Evolutionary conservation across 2,888 invertebrate genomes (phyloP), one percentile per base, ranked within the genome.

Genomic region (Callosobruchus maculatus): DNA sequence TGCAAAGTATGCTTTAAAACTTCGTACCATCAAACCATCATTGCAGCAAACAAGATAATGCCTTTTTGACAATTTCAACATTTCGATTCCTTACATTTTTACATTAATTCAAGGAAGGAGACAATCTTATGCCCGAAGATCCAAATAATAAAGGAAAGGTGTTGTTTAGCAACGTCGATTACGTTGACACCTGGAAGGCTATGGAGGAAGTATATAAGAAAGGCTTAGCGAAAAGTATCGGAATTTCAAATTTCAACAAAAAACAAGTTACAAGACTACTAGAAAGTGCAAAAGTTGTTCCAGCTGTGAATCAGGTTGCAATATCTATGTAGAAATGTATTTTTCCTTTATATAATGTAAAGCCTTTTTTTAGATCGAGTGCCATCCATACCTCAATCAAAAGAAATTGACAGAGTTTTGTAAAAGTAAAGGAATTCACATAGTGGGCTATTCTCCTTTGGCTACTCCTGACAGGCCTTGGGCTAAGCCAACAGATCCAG

Each of bases 211-310:
- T 92, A 66, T 90, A 91, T 67, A 85, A 88, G 18, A 81, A 88
- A 68, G 93, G 93, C 0, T 85, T 94, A 18, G 86, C 91, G 0
- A 91, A 89, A 80, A 92, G 92, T 67, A 94, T 95, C 75, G 95
- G 95, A 0, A 84, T 95, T 0, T 94, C 94, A 68, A 95, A 96
- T 86, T 95, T 95, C 83, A 95, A 94, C 83, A 88, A 87, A 20
- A 85, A 90, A 26, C 95, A 96, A 84, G 87, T 95, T 4, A 89
- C 91, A 72, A 88, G 92, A 13, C 78, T 95, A 0, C 77, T 93
- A 20, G 88, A 89, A 0, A 87, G 89, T 71, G 89, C 91, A 67
- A 87, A 83, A 73, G 88, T 92, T 9, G 89, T 88, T 76, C 93
- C 93, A 0, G 91, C 89, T 1, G 89, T 89, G 20, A 92, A 92